Conservation (phyloP, 2,797 vertebrate genomes). For the Lemur catta region DNA sequence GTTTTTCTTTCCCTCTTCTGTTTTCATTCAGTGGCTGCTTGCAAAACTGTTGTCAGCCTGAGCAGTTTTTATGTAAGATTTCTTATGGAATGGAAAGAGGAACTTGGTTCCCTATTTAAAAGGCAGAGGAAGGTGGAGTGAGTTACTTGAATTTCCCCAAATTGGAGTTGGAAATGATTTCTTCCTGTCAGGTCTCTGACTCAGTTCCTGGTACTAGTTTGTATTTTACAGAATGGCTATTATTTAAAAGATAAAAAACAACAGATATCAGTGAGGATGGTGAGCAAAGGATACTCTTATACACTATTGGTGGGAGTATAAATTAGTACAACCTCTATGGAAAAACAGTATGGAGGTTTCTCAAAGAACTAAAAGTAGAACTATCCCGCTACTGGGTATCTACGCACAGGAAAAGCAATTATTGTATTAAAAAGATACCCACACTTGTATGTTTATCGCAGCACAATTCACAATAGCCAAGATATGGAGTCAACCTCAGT, state of each 20-base stretch:
- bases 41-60: neutral
- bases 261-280: neutral
- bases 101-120: neutral
- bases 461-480: neutral
- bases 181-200: conserved; percentile 7
- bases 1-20: conserved; percentile 26
- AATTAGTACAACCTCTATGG: neutral
- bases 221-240: neutral
- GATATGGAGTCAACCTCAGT: neutral
- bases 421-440: neutral
- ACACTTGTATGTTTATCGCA: neutral
- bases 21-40: conserved; percentile 30
- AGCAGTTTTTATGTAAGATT: neutral
- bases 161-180: neutral
- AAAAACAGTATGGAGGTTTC: neutral
- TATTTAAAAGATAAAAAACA: neutral
- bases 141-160: conserved; percentile 31
- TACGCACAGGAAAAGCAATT: neutral
- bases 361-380: neutral
- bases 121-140: neutral
- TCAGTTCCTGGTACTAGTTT: neutral
- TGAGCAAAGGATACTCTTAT: neutral
- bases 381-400: neutral
- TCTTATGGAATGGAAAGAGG: neutral
- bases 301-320: neutral